Evolutionary conservation across 2,113 vertebrate species (phyloP).

Genomic region (Astur gentilis): DNA sequence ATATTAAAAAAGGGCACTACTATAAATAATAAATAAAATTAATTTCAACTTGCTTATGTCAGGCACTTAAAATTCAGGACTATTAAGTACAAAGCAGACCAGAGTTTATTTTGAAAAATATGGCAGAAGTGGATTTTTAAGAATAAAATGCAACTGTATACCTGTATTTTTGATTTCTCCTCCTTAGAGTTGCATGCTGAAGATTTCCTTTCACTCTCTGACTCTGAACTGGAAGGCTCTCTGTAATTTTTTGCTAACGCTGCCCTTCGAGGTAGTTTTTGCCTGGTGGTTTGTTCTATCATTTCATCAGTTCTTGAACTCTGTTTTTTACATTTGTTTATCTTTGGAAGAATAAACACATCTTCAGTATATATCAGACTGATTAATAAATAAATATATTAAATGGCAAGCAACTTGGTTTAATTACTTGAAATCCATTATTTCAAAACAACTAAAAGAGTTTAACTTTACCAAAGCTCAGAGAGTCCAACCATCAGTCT

Average conservation of each 20-base stretch:
- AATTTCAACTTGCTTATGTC: background rate
- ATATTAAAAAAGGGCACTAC: background rate
- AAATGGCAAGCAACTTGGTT: background rate
- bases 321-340: background rate
- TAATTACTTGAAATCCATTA: background rate
- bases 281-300: constrained; percentile 6
- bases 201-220: constrained; percentile 51
- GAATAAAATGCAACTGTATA: background rate
- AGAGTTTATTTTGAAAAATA: background rate
- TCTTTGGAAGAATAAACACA: constrained; percentile 52
- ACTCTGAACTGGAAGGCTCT: constrained; percentile 79
- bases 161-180: constrained; percentile 40
- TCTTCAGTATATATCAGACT: background rate
- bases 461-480: background rate
- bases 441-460: background rate
- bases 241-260: constrained; percentile 80
- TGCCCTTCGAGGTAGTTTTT: constrained; percentile 74
- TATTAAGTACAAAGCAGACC: background rate
- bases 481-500: background rate
- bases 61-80: background rate
- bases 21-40: background rate
- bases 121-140: background rate
- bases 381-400: background rate
- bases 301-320: background rate
- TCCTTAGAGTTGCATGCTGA: background rate